Evolutionary conservation across 2,113 vertebrate genomes (phyloP).

Genomic region (Mellivora capensis): DNA sequence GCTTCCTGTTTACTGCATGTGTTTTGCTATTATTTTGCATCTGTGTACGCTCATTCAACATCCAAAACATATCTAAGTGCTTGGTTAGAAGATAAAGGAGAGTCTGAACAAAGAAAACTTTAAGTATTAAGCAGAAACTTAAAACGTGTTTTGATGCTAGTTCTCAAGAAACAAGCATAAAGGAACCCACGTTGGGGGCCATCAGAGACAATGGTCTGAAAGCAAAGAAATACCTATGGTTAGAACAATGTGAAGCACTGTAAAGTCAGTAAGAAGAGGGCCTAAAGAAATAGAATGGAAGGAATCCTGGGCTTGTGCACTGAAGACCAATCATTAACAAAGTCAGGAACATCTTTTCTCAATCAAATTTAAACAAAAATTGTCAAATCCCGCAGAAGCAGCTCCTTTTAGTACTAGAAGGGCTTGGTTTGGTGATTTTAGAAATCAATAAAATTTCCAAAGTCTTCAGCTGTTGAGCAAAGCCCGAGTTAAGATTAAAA

Average conservation of each 20-base stretch:
- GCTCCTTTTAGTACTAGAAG: not conserved
- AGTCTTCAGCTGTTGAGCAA: not conserved
- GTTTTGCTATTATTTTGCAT: not conserved
- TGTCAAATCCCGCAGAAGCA: not conserved
- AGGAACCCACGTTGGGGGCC: not conserved
- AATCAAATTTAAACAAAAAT: not conserved
- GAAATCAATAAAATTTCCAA: not conserved
- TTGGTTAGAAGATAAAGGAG: not conserved
- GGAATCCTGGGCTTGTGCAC: not conserved
- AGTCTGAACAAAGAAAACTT: not conserved
- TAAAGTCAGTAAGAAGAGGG: not conserved
- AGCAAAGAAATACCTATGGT: not conserved
- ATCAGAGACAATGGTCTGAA: not conserved
- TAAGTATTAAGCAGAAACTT: not conserved
- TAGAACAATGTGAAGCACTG: not conserved
- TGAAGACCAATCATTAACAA: not conserved
- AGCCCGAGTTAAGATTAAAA: not conserved
- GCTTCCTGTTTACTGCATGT: not conserved
- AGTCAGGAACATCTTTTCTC: not conserved
- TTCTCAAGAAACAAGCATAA: not conserved
- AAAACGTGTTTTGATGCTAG: not conserved
- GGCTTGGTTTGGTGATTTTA: not conserved
- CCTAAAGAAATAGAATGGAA: not conserved
- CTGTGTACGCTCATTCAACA: not conserved
- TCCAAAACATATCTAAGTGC: not conserved